These are phyloP conservation scores for Apamea monoglypha DNA, from an alignment of 2,888 invertebrate genomes.

Conservation along the genomic window DNA sequence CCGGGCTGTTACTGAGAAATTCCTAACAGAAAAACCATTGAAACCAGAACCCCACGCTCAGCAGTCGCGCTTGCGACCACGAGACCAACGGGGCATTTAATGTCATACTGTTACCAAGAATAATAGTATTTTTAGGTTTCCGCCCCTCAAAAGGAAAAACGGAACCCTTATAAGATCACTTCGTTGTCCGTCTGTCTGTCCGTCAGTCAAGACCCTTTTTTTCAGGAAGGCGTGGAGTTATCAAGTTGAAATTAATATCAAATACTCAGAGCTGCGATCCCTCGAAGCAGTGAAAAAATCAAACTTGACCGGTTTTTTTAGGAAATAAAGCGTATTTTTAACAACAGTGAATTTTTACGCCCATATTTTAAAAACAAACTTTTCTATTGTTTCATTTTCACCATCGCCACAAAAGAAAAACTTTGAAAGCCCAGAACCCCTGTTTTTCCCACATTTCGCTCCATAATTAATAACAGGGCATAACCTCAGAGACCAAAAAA, in stretches of 20 bases:
- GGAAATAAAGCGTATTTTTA: neutral
- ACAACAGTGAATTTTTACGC: neutral
- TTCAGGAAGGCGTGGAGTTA: too few relatives aligned
- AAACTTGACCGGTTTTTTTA: neutral
- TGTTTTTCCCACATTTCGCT: slow-evolving; percentile 36
- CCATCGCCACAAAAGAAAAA: slow-evolving; percentile 21
- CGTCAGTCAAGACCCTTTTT: too few relatives aligned
- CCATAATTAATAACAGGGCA: slow-evolving; percentile 37
- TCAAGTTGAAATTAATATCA: too few relatives aligned
- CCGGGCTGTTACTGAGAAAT: neutral
- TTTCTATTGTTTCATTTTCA: slow-evolving; percentile 1
- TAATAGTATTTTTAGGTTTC: neutral
- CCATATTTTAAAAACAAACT: neutral
- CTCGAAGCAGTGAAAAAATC: too few relatives aligned
- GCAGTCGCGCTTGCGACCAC: too few relatives aligned
- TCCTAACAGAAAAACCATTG: too few relatives aligned
- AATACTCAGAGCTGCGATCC: too few relatives aligned
- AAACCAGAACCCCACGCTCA: neutral
- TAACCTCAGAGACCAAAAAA: slow-evolving; percentile 32
- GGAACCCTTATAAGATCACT: too few relatives aligned
- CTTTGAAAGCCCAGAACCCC: neutral
- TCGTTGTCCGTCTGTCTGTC: too few relatives aligned
- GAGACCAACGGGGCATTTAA: too few relatives aligned
- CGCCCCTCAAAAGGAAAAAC: too few relatives aligned
- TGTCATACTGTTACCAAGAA: neutral